These are phyloP conservation scores for Melanchra persicariae DNA, from an alignment of 2,888 invertebrate genomes.

Conservation along the genomic window DNA sequence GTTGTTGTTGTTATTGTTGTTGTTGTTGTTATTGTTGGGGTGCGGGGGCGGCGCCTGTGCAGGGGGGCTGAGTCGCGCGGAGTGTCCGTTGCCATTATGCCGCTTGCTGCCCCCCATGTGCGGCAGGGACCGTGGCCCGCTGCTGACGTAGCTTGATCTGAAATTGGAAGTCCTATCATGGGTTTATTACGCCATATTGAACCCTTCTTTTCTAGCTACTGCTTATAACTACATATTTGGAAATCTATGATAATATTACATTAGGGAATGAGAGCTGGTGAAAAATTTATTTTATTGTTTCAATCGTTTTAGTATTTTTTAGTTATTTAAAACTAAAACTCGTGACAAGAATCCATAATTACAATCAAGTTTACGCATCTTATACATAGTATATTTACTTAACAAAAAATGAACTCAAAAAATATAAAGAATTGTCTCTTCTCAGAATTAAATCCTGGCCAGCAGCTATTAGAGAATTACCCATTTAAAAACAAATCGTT, in stretches of 20 bases:
- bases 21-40: slow-evolving; percentile 31
- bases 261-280: too few species aligned
- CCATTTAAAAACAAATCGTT: slow-evolving; percentile 17
- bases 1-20: slow-evolving; percentile 79
- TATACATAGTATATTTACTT: too few species aligned
- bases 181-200: slow-evolving; percentile 49
- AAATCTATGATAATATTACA: neutral
- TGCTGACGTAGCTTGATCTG: slow-evolving; percentile 86
- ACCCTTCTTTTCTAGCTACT: neutral
- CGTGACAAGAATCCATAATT: neutral
- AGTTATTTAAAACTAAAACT: neutral
- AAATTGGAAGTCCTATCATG: slow-evolving; percentile 59
- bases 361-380: too few species aligned
- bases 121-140: slow-evolving; percentile 85
- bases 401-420: too few species aligned
- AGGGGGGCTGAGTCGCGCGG: slow-evolving; percentile 84
- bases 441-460: neutral
- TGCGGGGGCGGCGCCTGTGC: slow-evolving; percentile 75
- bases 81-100: slow-evolving; percentile 77
- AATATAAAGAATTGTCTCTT: too few species aligned
- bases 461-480: slow-evolving; percentile 1
- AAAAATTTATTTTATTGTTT: neutral
- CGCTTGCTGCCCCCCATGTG: slow-evolving; percentile 84
- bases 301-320: neutral
- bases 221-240: too few species aligned